Base-by-base conservation (phyloP, 2,113 vertebrate genomes). In the Gadus macrocephalus region DNA sequence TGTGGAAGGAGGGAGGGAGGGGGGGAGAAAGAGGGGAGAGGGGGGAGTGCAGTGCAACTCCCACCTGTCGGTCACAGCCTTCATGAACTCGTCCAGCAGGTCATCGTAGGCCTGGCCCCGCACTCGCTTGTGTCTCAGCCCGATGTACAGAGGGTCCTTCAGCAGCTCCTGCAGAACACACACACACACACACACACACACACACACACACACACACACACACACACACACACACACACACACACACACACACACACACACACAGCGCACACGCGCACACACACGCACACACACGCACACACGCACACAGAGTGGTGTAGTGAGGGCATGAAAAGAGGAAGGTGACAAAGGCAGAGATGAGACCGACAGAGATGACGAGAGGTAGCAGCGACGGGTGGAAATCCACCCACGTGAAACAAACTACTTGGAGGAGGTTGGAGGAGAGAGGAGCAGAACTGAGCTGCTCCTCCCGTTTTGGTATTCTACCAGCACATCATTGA, bases 11-110 rank as follows among this genome's bases (percentile, higher is more conserved):
- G 42, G 42, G 42, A 49, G 42, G 42, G 42, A 49, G 42, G 42
- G 42, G 11, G 42, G 42, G 42, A 49, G 25, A 25, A 25, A 25
- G 42, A 14, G 42, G 11, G 8, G 8, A 9, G 12, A 9, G 42
- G 42, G 2, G 42, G 42, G 42, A 9, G 42, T 9, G 42, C 31
- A 49, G 42, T 9, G 55, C 15, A 58, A 58, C 55, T 61, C 79
- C 6, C 94, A 99, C 97, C 95, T 95, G 81, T 93, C 93, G 69
- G 95, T 92, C 81, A 97, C 93, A 59, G 96, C 96, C 86, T 93
- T 92, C 96, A 98, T 98, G 81, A 98, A 99, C 89, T 98, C 96
- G 81, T 98, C 97, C 89, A 98, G 86, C 77, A 98, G 94, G 71
- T 94, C 91, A 72, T 99, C 93, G 0, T 99, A 99, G 64, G 91